Evolutionary conservation across 2,888 invertebrate genomes (phyloP), one percentile per base, ranked within the genome.

Genomic region (Oegoconia quadripuncta): DNA sequence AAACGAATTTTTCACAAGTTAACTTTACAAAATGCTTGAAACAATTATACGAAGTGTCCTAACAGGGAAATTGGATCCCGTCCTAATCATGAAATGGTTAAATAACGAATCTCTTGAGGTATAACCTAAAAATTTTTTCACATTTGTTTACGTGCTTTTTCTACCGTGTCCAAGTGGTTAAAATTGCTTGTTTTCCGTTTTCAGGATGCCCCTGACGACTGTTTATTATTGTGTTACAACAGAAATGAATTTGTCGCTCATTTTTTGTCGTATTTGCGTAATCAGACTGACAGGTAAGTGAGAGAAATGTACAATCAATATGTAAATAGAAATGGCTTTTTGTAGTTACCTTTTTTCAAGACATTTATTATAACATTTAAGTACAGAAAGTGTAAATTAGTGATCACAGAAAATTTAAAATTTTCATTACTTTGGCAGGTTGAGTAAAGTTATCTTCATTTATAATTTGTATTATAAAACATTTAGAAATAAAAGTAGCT

Each of bases 241-340:
- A 74, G 65, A 46, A 77, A 64, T 37, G 90, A 90, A 47, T 91
- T 91, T 64, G 89, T 89, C 20, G 73, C 88, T n/a, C 88, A 84
- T 61, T 91, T 89, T 61, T 62, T 91, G 43, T 84, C 89, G 15
- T 89, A 83, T 59, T 57, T 91, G 45, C 77, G 90, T 32, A 84
- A 71, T 49, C 89, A 89, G 58, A 90, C 90, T 23, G 89, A 89
- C 42, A 73, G 75, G 75, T 89, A 72, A 67, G 74, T 51, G 1
- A 15, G 1, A 36, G 37, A 30, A 3, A 8, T 20, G 14, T 3
- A n/a, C 14, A 31, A 20, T 35, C 12, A 34, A 14, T 18, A 37
- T 30, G 22, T 27, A 31, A 17, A 36, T 12, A 29, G 30, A 17
- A n/a, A n/a, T n/a, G n/a, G n/a, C 22, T 13, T 33, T 27, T 39